Base-by-base conservation (phyloP, 1,140 invertebrate genomes). In the Eumeta japonica region DNA sequence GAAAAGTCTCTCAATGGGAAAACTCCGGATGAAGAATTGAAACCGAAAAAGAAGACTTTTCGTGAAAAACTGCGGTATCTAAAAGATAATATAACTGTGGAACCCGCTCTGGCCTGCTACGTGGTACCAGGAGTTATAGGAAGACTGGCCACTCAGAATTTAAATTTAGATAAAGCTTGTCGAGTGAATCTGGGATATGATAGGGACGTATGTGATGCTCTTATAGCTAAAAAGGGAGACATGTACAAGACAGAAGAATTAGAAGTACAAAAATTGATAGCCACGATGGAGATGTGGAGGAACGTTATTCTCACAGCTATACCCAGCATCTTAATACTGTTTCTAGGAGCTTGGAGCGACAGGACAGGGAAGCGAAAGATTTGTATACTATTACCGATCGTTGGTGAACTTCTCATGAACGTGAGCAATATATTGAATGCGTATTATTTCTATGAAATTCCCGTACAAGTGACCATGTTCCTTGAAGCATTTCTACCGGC, bases 371-470 rank as follows among this genome's bases (percentile, higher is more conserved):
- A 81, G 13, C 78, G 89, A 29, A 92, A 92, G 59, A 81, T 88
- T 1, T 89, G 88, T 48, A 87, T 92, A 62, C 60, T 91, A 0
- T 58, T 91, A 11, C 87, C 89, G 0, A 84, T 90, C 34, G 62
- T 89, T 20, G 88, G 89, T 0, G 86, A 89, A 44, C 78, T 90
- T 36, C 50, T 90, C 1, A 83, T 83, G 10, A 82, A 83, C 28
- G 61, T 89, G 0, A 85, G 85, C 4, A 78, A 89, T 1, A 81
- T 92, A 33, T 46, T 89, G 0, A 86, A 85, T 52, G 84, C 86
- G 1, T 87, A 85, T 49, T 88, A 81, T 49, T 83, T 84, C 53
- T 72, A 85, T 48, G 79, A 83, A 48, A 46, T 85, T 3, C 85
- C 86, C 0, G 86, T 89, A 79, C 82, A 89, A 60, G 81, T 80